Base-by-base conservation (phyloP, 2,888 invertebrate genomes). In the Noctua fimbriata region DNA sequence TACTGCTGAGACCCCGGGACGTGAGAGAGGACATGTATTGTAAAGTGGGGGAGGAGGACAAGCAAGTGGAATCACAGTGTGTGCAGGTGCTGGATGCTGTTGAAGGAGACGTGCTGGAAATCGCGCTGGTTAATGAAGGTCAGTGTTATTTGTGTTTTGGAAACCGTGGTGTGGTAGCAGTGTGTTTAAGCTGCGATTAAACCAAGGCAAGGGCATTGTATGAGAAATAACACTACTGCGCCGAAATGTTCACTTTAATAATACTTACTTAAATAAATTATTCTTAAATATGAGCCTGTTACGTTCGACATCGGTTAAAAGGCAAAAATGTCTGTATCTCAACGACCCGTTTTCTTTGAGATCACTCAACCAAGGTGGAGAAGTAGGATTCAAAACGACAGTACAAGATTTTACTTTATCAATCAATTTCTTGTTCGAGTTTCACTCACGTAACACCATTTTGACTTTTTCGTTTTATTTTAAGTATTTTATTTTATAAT, bases 121-220 rank as follows among this genome's bases (percentile, higher is more conserved):
- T 98, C 10, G 94, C 97, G 66, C 90, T 98, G 67, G 97, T 97
- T 21, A 97, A 98, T 90, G 97, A 97, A 96, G 98, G 98, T 97
- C 88, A 91, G 82, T 80, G n/a, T 76, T 14, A 41, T 41, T 44
- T 44, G 2, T 9, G 10, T 21, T 21, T 60, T 18, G 16, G 60
- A 60, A 16, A 32, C 16, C 21, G 63, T 60, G 7, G 60, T 14
- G 28, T 28, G 16, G 28, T 28, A n/a, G 58, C 58, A n/a, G 18
- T 18, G 21, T 24, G 24, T 52, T 9, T 21, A 24, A 24, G 21
- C 4, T 4, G n/a, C 12, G n/a, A 0, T 60, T 16, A 28, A 28
- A 32, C 28, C n/a, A 52, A 58, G 4, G 2, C 28, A 7, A 28
- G 16, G 28, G 28, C 28, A 41, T 41, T 41, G 41, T 41, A 41